phyloP scores from a whole-genome alignment of 1,140 invertebrate species.

The Pseudomyrmex flavicornis region DNA sequence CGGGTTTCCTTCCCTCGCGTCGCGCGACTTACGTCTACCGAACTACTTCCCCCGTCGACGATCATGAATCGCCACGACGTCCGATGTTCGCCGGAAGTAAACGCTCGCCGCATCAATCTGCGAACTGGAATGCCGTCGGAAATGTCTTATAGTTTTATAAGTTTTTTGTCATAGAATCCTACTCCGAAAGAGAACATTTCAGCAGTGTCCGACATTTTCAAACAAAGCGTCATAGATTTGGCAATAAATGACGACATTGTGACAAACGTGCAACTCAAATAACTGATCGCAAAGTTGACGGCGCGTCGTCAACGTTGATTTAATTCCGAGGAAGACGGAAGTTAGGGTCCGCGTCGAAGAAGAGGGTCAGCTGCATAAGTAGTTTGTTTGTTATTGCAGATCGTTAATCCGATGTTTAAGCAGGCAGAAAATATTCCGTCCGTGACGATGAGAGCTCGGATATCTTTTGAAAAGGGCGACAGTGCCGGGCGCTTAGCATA shows the following conservation, averaged over 20 bases:
- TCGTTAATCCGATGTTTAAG: constrained; percentile 73
- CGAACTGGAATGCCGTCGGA: constrained; percentile 21
- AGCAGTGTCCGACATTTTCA: too few species aligned
- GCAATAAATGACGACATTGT: background rate
- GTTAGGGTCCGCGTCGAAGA: background rate
- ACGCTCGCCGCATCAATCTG: constrained; percentile 49
- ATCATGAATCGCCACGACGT: constrained; percentile 55
- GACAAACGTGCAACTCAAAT: constrained; percentile 10
- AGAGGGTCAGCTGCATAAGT: constrained; percentile 52
- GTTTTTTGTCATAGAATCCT: background rate
- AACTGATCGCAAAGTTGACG: constrained; percentile 30
- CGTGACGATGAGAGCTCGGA: constrained; percentile 73
- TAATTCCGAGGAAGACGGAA: constrained; percentile 11
- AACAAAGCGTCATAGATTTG: background rate
- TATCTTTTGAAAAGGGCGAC: constrained; percentile 70
- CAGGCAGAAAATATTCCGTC: constrained; percentile 72
- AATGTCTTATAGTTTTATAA: background rate
- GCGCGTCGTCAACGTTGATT: constrained; percentile 36
- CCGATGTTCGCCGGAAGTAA: constrained; percentile 50
- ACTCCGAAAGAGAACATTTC: background rate
- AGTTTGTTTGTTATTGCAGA: constrained; percentile 67
- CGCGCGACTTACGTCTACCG: constrained; percentile 78
- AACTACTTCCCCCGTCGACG: constrained; percentile 70
- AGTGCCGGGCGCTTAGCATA: constrained; percentile 76
- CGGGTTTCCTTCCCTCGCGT: constrained; percentile 49